phyloP scores from a whole-genome alignment of 1,140 invertebrate species.

The Arctopsyche grandis region DNA sequence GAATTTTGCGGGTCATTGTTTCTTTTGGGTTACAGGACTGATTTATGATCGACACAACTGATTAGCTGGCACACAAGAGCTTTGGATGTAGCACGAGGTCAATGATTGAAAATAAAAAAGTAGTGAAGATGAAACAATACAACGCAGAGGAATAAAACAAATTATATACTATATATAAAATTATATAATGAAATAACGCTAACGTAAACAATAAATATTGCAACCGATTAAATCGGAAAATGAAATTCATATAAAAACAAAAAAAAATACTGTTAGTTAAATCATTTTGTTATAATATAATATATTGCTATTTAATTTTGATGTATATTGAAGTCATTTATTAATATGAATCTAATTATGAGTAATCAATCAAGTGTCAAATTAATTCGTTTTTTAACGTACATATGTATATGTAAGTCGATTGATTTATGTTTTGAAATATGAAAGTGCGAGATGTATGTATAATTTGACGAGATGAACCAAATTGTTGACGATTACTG shows the following conservation, averaged over 20 bases:
- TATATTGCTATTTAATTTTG: too few relatives aligned
- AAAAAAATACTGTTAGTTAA: too few relatives aligned
- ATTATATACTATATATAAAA: background rate
- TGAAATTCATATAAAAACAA: background rate
- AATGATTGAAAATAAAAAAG: background rate
- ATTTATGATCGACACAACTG: constrained; percentile 2
- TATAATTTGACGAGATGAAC: background rate
- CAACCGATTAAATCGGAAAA: background rate
- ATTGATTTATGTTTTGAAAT: too few relatives aligned
- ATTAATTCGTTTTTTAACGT: too few relatives aligned
- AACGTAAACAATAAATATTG: background rate
- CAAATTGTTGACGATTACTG: constrained; percentile 10
- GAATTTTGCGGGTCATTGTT: constrained; percentile 1
- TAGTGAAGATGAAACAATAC: background rate
- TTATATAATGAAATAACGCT: background rate
- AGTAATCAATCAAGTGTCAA: too few relatives aligned
- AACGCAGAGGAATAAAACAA: background rate
- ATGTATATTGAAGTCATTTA: background rate
- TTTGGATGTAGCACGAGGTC: constrained; percentile 14
- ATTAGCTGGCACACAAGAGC: background rate
- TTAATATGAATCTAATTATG: too few relatives aligned
- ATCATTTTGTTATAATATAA: too few relatives aligned
- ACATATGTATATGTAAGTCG: too few relatives aligned
- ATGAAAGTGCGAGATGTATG: too few relatives aligned
- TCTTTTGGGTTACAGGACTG: background rate